A percentile compares a stretch with the other conserved stretches of the same genome.
These are phyloP conservation scores for Harpagus bidentatus DNA, from an alignment of 2,113 vertebrate species.

Conservation along the genomic window DNA sequence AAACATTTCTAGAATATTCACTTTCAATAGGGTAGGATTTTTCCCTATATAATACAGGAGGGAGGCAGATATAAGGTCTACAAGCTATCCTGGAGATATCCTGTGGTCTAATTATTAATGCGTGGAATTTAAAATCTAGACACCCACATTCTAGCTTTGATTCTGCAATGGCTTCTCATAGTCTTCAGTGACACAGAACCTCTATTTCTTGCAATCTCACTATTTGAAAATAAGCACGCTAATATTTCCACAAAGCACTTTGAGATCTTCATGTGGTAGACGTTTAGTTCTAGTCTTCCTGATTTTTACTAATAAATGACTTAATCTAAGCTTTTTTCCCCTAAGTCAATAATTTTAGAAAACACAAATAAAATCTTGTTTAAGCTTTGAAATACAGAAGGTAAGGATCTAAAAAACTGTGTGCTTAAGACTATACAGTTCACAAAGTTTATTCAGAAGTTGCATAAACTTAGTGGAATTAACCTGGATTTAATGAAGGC, in stretches of 20 bases:
- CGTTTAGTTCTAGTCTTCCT: neutral
- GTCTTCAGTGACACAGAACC: neutral
- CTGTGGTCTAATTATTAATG: neutral
- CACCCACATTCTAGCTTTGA: neutral
- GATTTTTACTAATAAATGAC: neutral
- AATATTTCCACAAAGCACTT: neutral
- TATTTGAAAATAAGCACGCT: neutral
- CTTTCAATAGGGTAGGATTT: neutral
- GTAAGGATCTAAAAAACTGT: neutral
- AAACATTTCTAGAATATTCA: slow-evolving; percentile 46
- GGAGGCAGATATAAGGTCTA: neutral
- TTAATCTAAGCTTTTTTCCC: neutral
- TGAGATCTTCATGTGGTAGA: neutral
- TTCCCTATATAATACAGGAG: neutral
- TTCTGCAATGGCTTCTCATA: neutral
- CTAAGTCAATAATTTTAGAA: neutral
- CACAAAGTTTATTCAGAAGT: neutral
- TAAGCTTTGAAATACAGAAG: neutral
- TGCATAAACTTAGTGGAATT: neutral
- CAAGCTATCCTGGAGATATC: neutral
- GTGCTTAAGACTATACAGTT: neutral
- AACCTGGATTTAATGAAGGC: neutral
- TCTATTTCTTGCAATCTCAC: neutral
- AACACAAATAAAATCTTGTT: neutral
- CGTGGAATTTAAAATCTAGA: neutral